Evolutionary conservation across 1,140 invertebrate genomes (phyloP), one percentile per base, ranked within the genome.

Genomic region (Asobara japonica): DNA sequence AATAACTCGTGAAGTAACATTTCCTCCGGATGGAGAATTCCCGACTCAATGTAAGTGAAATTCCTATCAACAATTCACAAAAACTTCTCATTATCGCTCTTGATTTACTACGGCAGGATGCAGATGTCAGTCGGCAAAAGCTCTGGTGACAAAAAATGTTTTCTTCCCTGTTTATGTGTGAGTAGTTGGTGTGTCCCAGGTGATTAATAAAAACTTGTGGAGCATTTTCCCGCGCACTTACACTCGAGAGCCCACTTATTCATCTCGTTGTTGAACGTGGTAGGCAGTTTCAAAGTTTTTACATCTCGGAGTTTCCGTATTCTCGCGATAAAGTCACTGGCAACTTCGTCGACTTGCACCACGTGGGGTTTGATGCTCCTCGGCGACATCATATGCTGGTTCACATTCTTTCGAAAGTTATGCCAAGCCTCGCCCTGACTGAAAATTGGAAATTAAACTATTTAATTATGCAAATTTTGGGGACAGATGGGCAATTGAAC

Each of bases 231-330:
- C 38, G 62, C 25, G 33, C 72, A 79, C 85, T 85, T 78, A 89
- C 88, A 92, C 79, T 94, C 93, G 16, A 94, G 78, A 1, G 91
- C 86, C 90, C 92, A 92, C 78, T 91, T 89, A 77, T 91, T 91
- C 66, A 93, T 85, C 77, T 93, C 90, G 64, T 89, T 88, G 33
- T 89, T 85, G 76, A 93, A 92, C 71, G 89, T 84, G 0, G 77
- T 80, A 0, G 89, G 89, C 30, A 92, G 84, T 85, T 90, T 84
- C 18, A 82, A 69, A 80, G 86, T 85, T 38, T 88, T 80, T 20
- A 87, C 74, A 76, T 90, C 84, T 20, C 89, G 83, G 18, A 90
- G 83, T 36, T 82, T 79, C 75, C 83, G 88, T 36, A 92, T 89
- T 67, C 90, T 91, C 11, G 82, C 69, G 29, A 88, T 73, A 65